Evolutionary conservation across 2,113 vertebrate genomes (phyloP), one percentile per base, ranked within the genome.

Genomic region (Dermatemys mawii): DNA sequence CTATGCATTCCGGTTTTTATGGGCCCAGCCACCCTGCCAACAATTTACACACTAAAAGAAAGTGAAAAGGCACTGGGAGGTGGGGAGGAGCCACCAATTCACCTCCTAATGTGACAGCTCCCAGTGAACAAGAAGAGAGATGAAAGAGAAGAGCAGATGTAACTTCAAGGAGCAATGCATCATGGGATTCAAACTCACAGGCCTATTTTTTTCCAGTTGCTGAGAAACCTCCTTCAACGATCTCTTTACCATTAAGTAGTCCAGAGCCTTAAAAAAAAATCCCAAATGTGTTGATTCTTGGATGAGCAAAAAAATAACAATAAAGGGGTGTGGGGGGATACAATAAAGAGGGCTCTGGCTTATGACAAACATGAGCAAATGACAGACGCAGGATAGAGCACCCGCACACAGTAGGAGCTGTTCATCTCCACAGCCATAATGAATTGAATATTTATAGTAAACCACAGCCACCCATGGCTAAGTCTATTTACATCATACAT

Each of bases 141-240:
- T 99, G 99, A 99, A 99, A 99, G 99, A 99, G 98, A 97, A 98
- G 98, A 99, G 99, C 99, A 99, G 99, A 99, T 99, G 99, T 99
- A 99, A 99, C 99, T 99, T 98, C 98, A 98, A 99, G 98, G 98
- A 99, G 99, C 97, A 54, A 98, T 99, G 99, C 99, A 99, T 99
- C 99, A 98, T 98, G 99, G 99, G 99, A 99, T 97, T 97, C 97
- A 97, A 98, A 98, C 98, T 98, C 98, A 32, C 93, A 93, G 92
- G 97, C 97, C 97, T 84, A 78, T 87, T 93, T 2, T 95, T 95
- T 97, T 96, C 93, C 94, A 83, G 55, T 91, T 50, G 82, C 95
- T 97, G 96, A 97, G 95, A 97, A 92, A 91, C 89, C 91, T 76
- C 93, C 96, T 94, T 96, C 97, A 96, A 96, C 91, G 94, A 96